Evolutionary conservation across 2,113 vertebrate genomes (phyloP).

Genomic region (Sturnira hondurensis): DNA sequence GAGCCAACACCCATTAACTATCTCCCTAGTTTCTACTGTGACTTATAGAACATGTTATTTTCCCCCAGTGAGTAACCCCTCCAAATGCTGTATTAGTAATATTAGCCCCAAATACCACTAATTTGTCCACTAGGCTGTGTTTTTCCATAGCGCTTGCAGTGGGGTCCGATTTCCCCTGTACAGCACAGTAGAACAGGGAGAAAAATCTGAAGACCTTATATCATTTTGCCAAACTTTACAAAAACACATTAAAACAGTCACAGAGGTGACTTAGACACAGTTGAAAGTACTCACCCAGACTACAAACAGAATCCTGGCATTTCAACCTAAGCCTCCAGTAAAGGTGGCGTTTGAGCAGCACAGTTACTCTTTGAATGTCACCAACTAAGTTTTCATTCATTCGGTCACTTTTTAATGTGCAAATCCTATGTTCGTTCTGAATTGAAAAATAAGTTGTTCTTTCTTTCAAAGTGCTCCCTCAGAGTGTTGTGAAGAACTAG

Average conservation of each 20-base stretch:
- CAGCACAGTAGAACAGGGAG: constrained; percentile 63
- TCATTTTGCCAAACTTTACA: constrained; percentile 58
- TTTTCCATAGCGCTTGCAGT: constrained; percentile 77
- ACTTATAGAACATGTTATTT: constrained; percentile 83
- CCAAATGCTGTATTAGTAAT: constrained; percentile 83
- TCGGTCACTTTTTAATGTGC: background rate
- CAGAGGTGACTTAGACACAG: constrained; percentile 35
- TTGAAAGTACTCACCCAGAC: background rate
- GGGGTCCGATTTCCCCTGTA: constrained; percentile 76
- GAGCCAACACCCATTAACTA: constrained; percentile 84
- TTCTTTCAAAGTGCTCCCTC: background rate
- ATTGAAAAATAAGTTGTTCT: background rate
- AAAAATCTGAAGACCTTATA: constrained; percentile 74
- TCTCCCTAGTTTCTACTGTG: constrained; percentile 82
- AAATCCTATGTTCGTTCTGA: background rate
- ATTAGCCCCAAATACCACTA: constrained; percentile 82
- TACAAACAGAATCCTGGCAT: constrained; percentile 50
- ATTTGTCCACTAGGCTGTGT: constrained; percentile 79
- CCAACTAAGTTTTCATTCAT: constrained; percentile 37
- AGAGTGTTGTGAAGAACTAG: background rate
- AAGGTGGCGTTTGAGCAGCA: constrained; percentile 8
- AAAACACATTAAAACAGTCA: constrained; percentile 55
- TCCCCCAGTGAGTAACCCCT: constrained; percentile 80
- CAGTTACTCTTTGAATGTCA: background rate
- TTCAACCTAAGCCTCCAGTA: background rate